Evolutionary conservation across 2,797 vertebrate species (phyloP).

Genomic region (Ptychobarbus kaznakovi): DNA sequence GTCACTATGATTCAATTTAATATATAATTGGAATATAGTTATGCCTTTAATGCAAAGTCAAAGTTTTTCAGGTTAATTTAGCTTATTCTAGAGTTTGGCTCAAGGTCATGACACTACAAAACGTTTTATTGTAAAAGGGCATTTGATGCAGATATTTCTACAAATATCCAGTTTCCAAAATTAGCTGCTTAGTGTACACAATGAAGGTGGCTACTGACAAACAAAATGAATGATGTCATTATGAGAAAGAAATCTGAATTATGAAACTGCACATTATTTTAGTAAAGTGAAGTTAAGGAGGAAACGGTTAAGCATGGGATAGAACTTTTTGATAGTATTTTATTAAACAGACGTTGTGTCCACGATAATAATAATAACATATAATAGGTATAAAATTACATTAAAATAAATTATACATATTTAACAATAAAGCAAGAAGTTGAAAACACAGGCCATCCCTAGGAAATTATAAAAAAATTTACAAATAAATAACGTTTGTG

Average conservation of each 20-base stretch:
- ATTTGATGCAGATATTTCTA: neutral
- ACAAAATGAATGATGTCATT: neutral
- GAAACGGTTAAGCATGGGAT: neutral
- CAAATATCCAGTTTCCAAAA: neutral
- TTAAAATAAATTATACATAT: neutral
- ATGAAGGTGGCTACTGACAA: neutral
- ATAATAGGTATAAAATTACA: neutral
- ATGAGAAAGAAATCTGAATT: neutral
- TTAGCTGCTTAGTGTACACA: neutral
- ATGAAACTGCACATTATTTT: neutral
- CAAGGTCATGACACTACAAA: slow-evolving; percentile 1
- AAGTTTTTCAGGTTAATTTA: neutral
- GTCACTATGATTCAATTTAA: neutral
- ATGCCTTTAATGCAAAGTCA: neutral
- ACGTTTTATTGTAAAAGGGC: neutral
- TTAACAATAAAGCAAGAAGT: neutral
- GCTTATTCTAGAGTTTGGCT: neutral
- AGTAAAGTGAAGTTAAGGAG: neutral
- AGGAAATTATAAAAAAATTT: neutral
- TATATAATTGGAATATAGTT: neutral
- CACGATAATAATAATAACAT: too few relatives aligned
- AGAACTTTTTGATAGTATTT: neutral
- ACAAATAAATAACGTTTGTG: neutral
- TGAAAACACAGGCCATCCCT: neutral
- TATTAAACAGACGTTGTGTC: neutral